Conservation (phyloP, 2,797 vertebrate species). For the Neomorphus geoffroyi region DNA sequence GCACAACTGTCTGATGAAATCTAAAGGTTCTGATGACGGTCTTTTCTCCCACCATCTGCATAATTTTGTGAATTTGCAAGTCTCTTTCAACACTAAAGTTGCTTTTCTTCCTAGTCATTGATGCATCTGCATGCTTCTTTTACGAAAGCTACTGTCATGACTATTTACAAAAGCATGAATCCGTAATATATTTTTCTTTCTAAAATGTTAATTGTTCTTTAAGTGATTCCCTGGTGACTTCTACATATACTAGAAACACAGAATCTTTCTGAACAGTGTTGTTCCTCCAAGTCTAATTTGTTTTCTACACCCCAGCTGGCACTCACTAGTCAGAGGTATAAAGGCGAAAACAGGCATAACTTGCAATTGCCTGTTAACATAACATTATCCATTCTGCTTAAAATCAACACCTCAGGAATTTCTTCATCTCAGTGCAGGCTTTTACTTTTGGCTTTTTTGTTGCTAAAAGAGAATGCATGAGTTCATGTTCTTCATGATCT, state of each 20-base stretch:
- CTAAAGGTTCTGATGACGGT: neutral
- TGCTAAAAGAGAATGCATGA: neutral
- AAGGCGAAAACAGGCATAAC: neutral
- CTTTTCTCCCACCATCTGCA: neutral
- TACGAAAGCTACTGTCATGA: neutral
- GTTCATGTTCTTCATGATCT: neutral
- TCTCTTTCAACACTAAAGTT: neutral
- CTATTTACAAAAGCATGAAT: neutral
- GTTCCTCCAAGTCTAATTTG: neutral
- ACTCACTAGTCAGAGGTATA: neutral
- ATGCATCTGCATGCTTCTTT: neutral
- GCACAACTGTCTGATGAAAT: neutral
- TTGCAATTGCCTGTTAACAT: neutral
- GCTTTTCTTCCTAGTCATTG: neutral
- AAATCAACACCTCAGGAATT: neutral
- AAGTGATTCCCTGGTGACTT: neutral
- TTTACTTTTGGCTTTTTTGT: neutral
- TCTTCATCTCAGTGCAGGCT: neutral
- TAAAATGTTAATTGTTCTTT: neutral
- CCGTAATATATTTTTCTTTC: neutral
- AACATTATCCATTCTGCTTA: neutral
- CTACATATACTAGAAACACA: neutral
- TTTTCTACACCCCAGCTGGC: neutral
- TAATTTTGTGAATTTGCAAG: neutral
- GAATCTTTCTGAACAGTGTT: neutral